phyloP scores from a whole-genome alignment of 2,888 invertebrate species.

The Drosophila borealis region DNA sequence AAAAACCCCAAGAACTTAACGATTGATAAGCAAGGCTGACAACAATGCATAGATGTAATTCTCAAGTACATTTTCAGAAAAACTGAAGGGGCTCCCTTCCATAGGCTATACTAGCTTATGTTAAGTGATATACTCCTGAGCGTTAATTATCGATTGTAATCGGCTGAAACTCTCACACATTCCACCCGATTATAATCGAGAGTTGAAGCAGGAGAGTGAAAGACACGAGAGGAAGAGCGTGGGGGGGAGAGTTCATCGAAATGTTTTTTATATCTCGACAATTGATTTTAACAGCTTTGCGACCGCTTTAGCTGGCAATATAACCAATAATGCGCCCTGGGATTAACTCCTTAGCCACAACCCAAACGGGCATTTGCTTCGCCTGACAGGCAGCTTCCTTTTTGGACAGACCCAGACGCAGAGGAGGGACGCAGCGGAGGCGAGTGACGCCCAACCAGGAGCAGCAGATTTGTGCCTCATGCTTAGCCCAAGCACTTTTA shows the following conservation, averaged over 20 bases:
- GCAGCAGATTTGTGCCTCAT: background rate
- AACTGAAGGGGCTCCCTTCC: no score
- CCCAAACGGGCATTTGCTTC: background rate
- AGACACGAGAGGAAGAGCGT: no score
- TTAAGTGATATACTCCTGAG: no score
- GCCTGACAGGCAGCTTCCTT: constrained; percentile 5
- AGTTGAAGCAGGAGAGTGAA: background rate
- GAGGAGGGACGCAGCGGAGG: background rate
- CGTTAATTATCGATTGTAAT: no score
- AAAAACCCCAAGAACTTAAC: no score
- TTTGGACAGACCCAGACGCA: constrained; percentile 14
- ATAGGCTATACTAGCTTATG: no score
- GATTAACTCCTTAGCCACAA: background rate
- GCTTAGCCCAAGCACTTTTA: background rate
- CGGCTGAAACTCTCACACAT: no score
- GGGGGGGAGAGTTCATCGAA: background rate
- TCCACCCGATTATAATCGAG: no score
- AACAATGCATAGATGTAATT: no score
- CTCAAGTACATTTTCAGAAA: no score
- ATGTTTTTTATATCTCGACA: constrained; percentile 47
- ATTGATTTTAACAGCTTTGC: constrained; percentile 47
- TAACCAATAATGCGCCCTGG: constrained; percentile 33
- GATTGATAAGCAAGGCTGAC: no score
- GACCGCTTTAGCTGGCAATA: constrained; percentile 18
- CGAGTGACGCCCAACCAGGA: background rate